Evolutionary conservation across 2,113 vertebrate species (phyloP), one percentile per base, ranked within the genome.

Genomic region (Tiliqua scincoides): DNA sequence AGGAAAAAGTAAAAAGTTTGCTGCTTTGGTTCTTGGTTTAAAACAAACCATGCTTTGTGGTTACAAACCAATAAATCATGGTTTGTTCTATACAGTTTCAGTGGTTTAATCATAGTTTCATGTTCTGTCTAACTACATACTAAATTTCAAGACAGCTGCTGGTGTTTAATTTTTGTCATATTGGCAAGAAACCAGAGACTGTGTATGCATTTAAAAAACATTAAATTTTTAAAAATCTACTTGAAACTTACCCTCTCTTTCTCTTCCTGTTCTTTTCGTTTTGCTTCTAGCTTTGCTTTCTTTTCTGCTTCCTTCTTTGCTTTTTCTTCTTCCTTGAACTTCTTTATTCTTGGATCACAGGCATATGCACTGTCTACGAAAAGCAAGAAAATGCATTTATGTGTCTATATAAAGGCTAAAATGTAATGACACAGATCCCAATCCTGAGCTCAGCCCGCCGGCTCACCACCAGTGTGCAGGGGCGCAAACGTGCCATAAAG

Each of bases 261-360:
- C 91, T 98, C 98, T 76, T 99, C 99, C 91, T 99, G 98, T 85
- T 99, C 98, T 88, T 97, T 98, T 89, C 98, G 97, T 96, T 98
- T 99, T 90, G 99, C 99, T 90, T 99, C 99, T 9, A 95, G 97
- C 90, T 99, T 99, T 54, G 99, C 99, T 93, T 98, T 99, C 95
- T 99, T 99, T 95, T 99, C 99, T 54, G 98, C 98, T 95, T 99
- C 99, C 95, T 99, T 99, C 93, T 98, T 97, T 87, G 98, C 97
- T 59, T 98, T 99, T 95, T 99, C 99, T 80, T 99, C 99, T 59
- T 99, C 99, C 90, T 99, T 99, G 91, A 99, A 99, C 92, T 98
- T 99, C 95, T 99, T 99, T 96, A 99, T 99, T 89, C 99, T 97
- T 67, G 99, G 99, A 94, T 99, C 99, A 89, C 97, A 98, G 91